Evolutionary conservation across 2,888 invertebrate species (phyloP), one percentile per base, ranked within the genome.

Genomic region (Agrochola lota): DNA sequence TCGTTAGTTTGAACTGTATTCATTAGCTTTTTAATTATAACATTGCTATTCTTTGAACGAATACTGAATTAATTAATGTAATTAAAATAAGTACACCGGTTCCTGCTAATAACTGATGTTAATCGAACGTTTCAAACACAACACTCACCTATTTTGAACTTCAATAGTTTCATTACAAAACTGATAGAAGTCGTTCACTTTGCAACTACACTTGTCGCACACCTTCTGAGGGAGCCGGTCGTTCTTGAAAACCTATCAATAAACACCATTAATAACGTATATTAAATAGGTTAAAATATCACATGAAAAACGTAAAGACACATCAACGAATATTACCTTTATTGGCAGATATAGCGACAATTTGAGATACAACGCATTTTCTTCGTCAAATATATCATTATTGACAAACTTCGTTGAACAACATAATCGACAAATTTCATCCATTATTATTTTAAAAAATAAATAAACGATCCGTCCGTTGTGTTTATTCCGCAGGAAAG

Each of bases 261-360:
- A 89, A 77, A 78, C 72, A 79, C 73, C 70, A 77, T 79, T 81
- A 86, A 71, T 77, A 80, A 70, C 23, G 60, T 64, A 60, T 78
- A 79, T 63, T 78, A 80, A 74, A 87, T 66, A 89, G 89, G 91
- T 90, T 92, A 91, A 84, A 88, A 87, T 82, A 84, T 79, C 84
- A 84, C 81, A 82, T 77, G 59, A 78, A 88, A 80, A 83, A 80
- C 70, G 67, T 70, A 81, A 78, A 72, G 49, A 81, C 64, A 77
- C 70, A 63, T 40, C 26, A 60, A 74, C 59, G 57, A 85, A 74
- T 60, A 64, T 80, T 97, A 98, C 98, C 98, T 98, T 98, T 92
- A 98, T 97, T 93, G 98, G 98, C 93, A 98, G 97, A 94, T 98
- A 98, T 88, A 98, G 96, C 81, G 97, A 97, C 95, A 98, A 98